Conservation (phyloP, 2,888 invertebrate species). For the Diplolepis rosae region DNA sequence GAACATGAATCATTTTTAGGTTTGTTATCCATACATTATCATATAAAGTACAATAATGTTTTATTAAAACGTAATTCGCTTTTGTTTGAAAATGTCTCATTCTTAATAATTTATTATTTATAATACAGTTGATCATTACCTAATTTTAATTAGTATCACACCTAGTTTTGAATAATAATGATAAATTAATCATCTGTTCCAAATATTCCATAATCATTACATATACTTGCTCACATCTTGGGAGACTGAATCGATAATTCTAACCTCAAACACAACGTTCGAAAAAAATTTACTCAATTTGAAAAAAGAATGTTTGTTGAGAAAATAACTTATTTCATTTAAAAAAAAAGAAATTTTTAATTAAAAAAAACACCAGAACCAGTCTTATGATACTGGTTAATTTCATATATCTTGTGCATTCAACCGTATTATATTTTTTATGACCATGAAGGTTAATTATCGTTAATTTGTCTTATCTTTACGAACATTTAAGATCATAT, state of each 20-base stretch:
- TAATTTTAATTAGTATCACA: no score
- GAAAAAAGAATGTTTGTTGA: no score
- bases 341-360: not conserved
- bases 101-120: no score
- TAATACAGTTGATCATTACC: no score
- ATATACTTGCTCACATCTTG: no score
- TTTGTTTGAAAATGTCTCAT: not conserved
- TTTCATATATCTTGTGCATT: not conserved
- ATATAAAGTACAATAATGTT: not conserved
- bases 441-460: constrained; percentile 19
- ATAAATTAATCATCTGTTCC: no score
- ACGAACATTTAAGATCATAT: no score
- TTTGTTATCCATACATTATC: not conserved
- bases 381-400: constrained; percentile 1
- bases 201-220: no score
- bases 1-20: constrained; percentile 1
- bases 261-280: not conserved
- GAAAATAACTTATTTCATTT: no score
- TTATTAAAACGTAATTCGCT: not conserved
- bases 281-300: no score
- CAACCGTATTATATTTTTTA: not conserved
- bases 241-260: constrained; percentile 11
- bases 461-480: not conserved
- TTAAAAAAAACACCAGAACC: no score
- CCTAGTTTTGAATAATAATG: no score